These are phyloP conservation scores for Colossoma macropomum DNA, from an alignment of 2,113 vertebrate genomes.

Conservation along the genomic window DNA sequence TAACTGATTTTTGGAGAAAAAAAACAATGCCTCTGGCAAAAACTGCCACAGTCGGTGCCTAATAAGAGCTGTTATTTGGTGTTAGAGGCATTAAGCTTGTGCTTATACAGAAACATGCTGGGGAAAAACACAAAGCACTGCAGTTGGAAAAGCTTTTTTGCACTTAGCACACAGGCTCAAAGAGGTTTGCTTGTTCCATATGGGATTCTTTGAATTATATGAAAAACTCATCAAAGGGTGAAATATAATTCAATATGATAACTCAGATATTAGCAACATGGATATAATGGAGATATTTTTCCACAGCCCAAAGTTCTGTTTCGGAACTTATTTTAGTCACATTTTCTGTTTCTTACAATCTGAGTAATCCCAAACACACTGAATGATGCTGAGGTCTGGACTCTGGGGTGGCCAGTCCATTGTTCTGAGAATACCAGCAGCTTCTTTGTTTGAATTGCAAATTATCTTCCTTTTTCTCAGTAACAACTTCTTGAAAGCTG, in stretches of 20 bases:
- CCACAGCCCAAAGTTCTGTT: no score
- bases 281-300: no score
- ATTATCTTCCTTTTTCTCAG: no score
- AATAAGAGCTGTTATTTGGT: slow-evolving; percentile 6
- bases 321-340: no score
- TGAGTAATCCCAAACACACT: no score
- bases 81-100: neutral
- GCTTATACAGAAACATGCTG: neutral
- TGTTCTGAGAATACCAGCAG: no score
- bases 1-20: neutral
- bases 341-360: no score
- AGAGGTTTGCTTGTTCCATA: neutral
- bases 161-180: neutral
- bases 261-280: neutral
- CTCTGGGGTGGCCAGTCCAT: no score
- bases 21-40: slow-evolving; percentile 36
- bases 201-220: neutral
- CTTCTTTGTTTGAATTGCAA: no score
- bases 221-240: neutral
- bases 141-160: neutral
- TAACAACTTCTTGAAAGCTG: no score
- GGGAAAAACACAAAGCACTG: neutral
- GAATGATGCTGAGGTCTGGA: no score
- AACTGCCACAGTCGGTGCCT: slow-evolving; percentile 11
- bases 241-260: neutral